Percentiles rank a stretch among this genome's conserved stretches.
Evolutionary conservation across 2,113 vertebrate species (phyloP).

Genomic region (Centropus bengalensis): DNA sequence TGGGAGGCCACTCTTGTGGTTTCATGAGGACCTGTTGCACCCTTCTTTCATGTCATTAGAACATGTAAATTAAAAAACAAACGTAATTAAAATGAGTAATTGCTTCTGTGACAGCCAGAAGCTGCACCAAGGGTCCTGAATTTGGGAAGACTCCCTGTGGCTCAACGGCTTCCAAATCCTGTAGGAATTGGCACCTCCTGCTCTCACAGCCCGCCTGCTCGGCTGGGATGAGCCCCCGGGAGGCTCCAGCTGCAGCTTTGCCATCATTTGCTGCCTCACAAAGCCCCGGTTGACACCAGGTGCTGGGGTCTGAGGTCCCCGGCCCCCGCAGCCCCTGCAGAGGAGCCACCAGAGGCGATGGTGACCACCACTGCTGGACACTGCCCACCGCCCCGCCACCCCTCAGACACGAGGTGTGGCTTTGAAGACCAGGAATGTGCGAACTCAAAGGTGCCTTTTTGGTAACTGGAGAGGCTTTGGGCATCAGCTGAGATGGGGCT

Average conservation of each 20-base stretch:
- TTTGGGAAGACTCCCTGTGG: background rate
- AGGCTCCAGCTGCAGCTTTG: background rate
- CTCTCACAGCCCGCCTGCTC: background rate
- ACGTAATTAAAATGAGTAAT: background rate
- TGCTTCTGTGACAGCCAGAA: background rate
- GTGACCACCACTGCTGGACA: no score
- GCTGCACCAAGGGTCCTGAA: background rate
- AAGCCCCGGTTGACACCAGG: background rate
- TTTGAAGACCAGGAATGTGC: background rate
- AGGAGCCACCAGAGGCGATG: background rate
- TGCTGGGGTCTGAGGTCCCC: fast-evolving
- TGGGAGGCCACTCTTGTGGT: background rate
- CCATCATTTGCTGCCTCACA: background rate
- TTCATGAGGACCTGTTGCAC: background rate
- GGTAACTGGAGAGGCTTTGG: background rate
- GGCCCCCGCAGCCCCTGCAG: fast-evolving
- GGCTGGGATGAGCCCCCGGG: background rate
- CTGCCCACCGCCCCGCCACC: background rate
- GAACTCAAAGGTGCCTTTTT: background rate
- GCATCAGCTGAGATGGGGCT: background rate
- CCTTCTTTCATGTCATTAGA: background rate
- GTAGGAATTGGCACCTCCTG: background rate
- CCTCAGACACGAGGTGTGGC: background rate
- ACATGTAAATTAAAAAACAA: no score
- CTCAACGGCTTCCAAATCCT: background rate